Evolutionary conservation across 1,140 invertebrate species (phyloP).

Genomic region (Drosophila lowei): DNA sequence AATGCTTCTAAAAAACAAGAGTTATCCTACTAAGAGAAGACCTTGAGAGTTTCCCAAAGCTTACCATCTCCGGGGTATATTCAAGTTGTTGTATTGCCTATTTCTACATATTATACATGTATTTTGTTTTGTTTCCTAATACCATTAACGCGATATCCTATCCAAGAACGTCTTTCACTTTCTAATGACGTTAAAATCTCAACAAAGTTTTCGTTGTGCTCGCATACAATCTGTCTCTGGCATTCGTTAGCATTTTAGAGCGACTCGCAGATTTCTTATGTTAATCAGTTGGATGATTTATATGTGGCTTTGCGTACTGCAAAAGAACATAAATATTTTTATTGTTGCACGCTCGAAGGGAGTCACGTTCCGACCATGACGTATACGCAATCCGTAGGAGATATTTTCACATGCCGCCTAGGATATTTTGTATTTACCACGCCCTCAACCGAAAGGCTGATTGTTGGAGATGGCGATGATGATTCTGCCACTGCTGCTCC

Average conservation of each 20-base stretch:
- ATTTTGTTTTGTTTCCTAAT: too few species aligned
- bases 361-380: slow-evolving; percentile 42
- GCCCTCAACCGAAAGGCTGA: slow-evolving; percentile 22
- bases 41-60: too few species aligned
- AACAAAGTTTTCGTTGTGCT: slow-evolving; percentile 37
- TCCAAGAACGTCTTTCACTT: slow-evolving; percentile 6
- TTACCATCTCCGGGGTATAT: too few species aligned
- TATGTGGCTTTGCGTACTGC: slow-evolving; percentile 18
- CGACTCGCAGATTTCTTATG: slow-evolving; percentile 20
- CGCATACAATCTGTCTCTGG: slow-evolving; percentile 16
- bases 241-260: slow-evolving; percentile 32
- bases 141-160: neutral
- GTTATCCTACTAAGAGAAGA: too few species aligned
- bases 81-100: too few species aligned
- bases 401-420: slow-evolving; percentile 22
- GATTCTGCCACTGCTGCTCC: neutral
- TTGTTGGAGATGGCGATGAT: slow-evolving; percentile 22
- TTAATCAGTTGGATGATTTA: slow-evolving; percentile 51
- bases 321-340: slow-evolving; percentile 31
- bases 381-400: slow-evolving; percentile 41
- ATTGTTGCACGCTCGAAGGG: slow-evolving; percentile 14
- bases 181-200: slow-evolving; percentile 19
- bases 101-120: too few species aligned
- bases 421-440: slow-evolving; percentile 40
- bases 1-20: neutral